Conservation (phyloP, 1,140 invertebrate genomes). For the Dryas iulia region DNA sequence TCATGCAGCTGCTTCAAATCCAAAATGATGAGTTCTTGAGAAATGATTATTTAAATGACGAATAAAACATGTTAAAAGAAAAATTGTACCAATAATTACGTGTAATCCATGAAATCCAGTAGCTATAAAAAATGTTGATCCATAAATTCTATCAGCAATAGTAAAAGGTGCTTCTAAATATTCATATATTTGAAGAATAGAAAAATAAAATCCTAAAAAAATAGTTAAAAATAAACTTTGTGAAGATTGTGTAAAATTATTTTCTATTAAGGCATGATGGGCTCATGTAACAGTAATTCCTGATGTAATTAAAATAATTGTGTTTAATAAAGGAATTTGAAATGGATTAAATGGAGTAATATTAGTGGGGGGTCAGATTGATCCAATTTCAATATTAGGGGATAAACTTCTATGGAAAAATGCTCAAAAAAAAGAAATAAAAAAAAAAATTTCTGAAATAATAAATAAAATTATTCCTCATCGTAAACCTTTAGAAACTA, state of each 20-base stretch:
- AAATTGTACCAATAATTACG: no score
- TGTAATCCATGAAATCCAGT: no score
- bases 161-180: no score
- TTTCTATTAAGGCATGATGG: constrained; percentile 31
- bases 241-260: constrained; percentile 29
- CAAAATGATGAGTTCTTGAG: no score
- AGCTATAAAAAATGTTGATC: no score
- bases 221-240: no score
- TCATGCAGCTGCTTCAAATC: no score
- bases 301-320: constrained; percentile 33
- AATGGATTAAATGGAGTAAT: constrained; percentile 36
- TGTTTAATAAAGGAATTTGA: constrained; percentile 29
- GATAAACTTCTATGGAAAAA: constrained; percentile 34
- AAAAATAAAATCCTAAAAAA: no score
- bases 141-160: no score
- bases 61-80: no score
- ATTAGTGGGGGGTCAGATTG: constrained; percentile 22
- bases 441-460: constrained; percentile 26
- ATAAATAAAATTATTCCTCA: constrained; percentile 34
- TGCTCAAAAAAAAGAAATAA: constrained; percentile 31
- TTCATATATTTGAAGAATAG: no score
- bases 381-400: constrained; percentile 35
- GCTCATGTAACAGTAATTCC: constrained; percentile 31
- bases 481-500: constrained; percentile 34
- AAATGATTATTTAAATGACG: no score